Percentiles rank a stretch among this genome's conserved stretches.
These are phyloP conservation scores for Noctua fimbriata DNA, from an alignment of 2,888 invertebrate species.

Conservation along the genomic window DNA sequence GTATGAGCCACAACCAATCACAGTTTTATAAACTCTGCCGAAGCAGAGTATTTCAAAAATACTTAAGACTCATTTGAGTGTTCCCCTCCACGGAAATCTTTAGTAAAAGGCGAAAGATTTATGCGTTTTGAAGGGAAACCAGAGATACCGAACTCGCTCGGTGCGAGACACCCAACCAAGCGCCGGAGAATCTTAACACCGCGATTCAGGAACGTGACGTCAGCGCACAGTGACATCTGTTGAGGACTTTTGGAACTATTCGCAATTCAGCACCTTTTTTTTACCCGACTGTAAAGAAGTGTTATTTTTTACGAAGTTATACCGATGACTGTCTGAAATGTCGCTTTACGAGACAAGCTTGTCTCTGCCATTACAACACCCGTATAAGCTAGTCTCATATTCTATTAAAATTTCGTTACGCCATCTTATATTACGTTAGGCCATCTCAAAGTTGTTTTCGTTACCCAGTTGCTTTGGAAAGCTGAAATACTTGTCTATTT, in stretches of 20 bases:
- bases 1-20: too few relatives aligned
- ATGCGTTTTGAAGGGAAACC: conserved; percentile 92
- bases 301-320: neutral
- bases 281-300: neutral
- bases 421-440: neutral
- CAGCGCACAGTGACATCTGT: conserved; percentile 22
- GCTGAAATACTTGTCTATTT: neutral
- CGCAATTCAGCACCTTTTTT: neutral
- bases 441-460: neutral
- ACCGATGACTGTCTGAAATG: too few relatives aligned
- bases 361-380: neutral
- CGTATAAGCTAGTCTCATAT: neutral
- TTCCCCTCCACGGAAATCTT: conserved; percentile 94
- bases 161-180: conserved; percentile 26
- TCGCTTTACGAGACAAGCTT: neutral
- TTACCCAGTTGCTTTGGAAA: neutral
- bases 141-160: conserved; percentile 77
- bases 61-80: conserved; percentile 92
- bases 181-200: conserved; percentile 34
- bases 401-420: neutral
- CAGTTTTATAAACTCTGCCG: conserved; percentile 26
- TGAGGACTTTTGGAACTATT: neutral
- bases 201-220: conserved; percentile 20
- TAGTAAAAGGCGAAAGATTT: conserved; percentile 95
- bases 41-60: conserved; percentile 39